Percentiles rank a stretch among this genome's conserved stretches.
These are phyloP conservation scores for Dissostichus mawsoni DNA, from an alignment of 2,113 vertebrate genomes.

Conservation along the genomic window DNA sequence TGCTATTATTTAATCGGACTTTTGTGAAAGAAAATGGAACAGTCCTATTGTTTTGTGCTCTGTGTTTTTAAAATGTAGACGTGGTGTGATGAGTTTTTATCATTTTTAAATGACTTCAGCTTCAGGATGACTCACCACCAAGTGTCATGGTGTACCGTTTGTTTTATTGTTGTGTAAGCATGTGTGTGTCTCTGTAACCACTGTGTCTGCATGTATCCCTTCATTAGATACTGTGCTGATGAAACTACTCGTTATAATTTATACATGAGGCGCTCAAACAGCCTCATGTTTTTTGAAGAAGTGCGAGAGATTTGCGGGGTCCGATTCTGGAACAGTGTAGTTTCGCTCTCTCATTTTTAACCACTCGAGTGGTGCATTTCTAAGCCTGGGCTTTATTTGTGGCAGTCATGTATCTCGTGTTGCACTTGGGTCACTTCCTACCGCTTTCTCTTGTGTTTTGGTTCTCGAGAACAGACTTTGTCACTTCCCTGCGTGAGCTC, in stretches of 20 bases:
- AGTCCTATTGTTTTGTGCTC: neutral
- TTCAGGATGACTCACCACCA: neutral
- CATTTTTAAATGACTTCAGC: too few relatives aligned
- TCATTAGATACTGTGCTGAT: conserved; percentile 39
- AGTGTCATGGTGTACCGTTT: neutral
- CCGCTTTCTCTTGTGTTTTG: neutral
- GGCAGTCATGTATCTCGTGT: neutral
- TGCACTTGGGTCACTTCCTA: conserved; percentile 1
- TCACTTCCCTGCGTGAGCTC: neutral
- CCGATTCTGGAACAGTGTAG: neutral
- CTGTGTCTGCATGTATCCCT: conserved; percentile 12
- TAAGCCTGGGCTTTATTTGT: conserved; percentile 28
- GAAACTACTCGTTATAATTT: conserved; percentile 43
- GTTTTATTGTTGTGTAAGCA: neutral
- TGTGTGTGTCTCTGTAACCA: neutral
- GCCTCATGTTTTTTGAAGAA: conserved; percentile 9
- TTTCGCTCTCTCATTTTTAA: conserved; percentile 12
- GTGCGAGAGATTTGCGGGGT: conserved; percentile 3
- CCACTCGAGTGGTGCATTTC: neutral
- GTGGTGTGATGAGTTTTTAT: too few relatives aligned
- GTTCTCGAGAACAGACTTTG: neutral
- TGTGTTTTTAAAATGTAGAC: neutral
- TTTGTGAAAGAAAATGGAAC: neutral
- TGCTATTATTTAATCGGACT: neutral
- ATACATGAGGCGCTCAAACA: neutral